Conservation (phyloP, 2,113 vertebrate species). For the Zosterops lateralis region DNA sequence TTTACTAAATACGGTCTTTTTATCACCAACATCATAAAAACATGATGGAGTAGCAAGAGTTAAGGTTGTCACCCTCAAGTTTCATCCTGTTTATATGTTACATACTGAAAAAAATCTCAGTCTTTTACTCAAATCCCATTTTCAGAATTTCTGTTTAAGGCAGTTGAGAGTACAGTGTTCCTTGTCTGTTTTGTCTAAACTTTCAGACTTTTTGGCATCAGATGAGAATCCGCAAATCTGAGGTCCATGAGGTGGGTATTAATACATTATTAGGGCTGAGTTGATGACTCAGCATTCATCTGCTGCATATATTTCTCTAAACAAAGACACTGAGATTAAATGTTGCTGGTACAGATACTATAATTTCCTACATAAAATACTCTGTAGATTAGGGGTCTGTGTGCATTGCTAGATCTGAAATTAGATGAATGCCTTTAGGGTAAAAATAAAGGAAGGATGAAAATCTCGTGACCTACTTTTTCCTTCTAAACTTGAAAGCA, state of each 20-base stretch:
- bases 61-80: not conserved
- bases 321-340: not conserved
- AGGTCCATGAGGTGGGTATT: not conserved
- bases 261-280: not conserved
- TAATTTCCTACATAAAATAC: not conserved
- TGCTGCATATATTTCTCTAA: not conserved
- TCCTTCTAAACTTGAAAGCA: not conserved
- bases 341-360: not conserved
- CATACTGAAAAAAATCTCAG: fast-evolving
- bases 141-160: not conserved
- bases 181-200: not conserved
- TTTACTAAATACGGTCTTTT: not conserved
- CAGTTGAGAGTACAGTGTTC: not conserved
- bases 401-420: constrained; percentile 1
- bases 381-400: not conserved
- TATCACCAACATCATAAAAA: not conserved
- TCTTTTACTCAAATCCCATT: not conserved
- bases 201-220: not conserved
- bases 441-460: not conserved
- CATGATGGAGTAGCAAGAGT: not conserved
- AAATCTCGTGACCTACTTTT: constrained; percentile 7
- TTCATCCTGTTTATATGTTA: not conserved
- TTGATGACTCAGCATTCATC: not conserved
- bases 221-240: not conserved
- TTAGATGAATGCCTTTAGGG: not conserved